Conservation (phyloP, 2,888 invertebrate species). For the Strigamia crassipes region DNA sequence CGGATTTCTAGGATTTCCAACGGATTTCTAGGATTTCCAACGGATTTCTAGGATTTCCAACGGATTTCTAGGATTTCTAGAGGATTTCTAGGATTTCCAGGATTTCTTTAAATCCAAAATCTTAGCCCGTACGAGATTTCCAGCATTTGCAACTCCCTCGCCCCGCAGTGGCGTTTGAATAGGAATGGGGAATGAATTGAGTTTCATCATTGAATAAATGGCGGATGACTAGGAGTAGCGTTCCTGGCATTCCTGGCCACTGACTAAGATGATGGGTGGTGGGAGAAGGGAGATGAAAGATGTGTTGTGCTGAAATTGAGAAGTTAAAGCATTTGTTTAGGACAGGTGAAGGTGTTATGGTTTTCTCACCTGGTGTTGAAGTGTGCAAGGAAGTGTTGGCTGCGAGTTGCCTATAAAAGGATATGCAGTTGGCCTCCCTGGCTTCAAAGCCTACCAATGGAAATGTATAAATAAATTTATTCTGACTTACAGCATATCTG, state of each 20-base stretch:
- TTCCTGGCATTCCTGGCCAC: not conserved
- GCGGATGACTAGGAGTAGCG: not conserved
- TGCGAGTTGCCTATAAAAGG: not conserved
- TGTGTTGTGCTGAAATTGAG: not conserved
- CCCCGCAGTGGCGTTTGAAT: not conserved
- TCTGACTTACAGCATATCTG: not conserved
- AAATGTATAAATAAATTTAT: constrained; percentile 23
- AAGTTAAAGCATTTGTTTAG: not conserved
- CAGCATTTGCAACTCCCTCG: too few species aligned
- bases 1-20: too few species aligned
- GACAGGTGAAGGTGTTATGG: not conserved
- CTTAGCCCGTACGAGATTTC: too few species aligned
- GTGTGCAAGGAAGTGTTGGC: not conserved
- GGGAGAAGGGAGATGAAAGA: not conserved
- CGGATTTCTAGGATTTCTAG: too few species aligned
- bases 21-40: too few species aligned
- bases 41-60: too few species aligned
- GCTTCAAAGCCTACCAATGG: not conserved
- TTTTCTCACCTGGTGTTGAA: constrained; percentile 19
- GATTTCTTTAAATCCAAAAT: too few species aligned
- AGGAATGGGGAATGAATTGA: not conserved
- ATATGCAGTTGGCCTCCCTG: not conserved
- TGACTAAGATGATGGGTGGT: not conserved
- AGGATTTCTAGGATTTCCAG: too few species aligned
- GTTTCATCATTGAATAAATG: not conserved